These are phyloP conservation scores for Catagonus wagneri DNA, from an alignment of 2,113 vertebrate species.

Conservation along the genomic window DNA sequence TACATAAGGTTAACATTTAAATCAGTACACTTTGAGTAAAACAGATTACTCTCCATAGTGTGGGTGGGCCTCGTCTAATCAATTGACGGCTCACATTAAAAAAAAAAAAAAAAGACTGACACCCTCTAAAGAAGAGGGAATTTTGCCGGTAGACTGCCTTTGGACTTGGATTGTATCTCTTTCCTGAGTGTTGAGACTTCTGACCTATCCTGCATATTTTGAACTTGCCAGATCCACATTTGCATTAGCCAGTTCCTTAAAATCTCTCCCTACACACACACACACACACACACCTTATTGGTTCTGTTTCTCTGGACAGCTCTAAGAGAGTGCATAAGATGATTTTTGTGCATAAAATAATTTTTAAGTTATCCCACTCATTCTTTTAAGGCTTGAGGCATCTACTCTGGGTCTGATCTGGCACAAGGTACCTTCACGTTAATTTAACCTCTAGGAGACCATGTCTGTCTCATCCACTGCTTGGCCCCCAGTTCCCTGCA, in stretches of 20 bases:
- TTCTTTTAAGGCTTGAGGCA: background rate
- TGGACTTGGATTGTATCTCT: background rate
- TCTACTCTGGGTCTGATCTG: background rate
- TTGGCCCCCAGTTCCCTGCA: background rate
- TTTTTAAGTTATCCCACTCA: background rate
- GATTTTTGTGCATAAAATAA: background rate
- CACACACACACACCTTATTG: background rate
- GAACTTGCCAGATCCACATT: background rate
- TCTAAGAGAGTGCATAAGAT: too few relatives aligned
- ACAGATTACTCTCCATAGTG: background rate
- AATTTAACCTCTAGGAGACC: background rate
- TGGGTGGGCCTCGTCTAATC: background rate
- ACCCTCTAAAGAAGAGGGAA: background rate
- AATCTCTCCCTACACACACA: background rate
- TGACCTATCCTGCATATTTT: background rate
- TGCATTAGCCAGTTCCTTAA: background rate
- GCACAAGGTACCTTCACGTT: background rate
- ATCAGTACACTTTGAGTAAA: background rate
- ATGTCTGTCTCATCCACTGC: background rate
- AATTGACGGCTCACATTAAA: background rate
- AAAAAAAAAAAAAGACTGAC: background rate
- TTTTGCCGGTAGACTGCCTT: background rate
- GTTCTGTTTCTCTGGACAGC: background rate
- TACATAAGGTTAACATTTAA: conserved; percentile 17
- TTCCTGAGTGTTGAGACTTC: background rate